Percentiles rank a stretch among this genome's conserved stretches.
Conservation (phyloP, 1,140 invertebrate species). For the Euglossa dilemma region DNA sequence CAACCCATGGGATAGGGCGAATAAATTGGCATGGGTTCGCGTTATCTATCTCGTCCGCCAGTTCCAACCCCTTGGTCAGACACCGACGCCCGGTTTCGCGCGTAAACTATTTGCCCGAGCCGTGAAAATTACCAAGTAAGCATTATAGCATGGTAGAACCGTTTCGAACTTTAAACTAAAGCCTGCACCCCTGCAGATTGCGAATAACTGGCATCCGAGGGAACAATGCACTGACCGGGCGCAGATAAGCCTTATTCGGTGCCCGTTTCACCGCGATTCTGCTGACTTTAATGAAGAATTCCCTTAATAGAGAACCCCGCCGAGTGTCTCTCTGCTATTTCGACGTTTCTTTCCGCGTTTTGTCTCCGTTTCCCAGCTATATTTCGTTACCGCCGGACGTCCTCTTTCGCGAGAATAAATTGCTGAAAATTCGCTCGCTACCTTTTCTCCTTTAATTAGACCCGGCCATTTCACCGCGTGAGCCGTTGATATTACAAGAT, state of each 20-base stretch:
- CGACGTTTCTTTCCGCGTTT: background rate
- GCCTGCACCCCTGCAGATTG: constrained; percentile 38
- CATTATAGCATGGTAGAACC: constrained; percentile 57
- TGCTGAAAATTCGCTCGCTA: background rate
- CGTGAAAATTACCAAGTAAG: constrained; percentile 70
- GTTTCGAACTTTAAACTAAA: constrained; percentile 59
- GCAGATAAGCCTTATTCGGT: constrained; percentile 43
- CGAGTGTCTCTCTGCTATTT: background rate
- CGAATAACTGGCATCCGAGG: constrained; percentile 46
- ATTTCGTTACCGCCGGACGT: background rate
- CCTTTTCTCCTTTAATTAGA: too few relatives aligned
- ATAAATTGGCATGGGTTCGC: constrained; percentile 61
- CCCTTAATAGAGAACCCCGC: constrained; percentile 2
- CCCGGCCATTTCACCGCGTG: too few relatives aligned
- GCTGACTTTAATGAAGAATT: constrained; percentile 48
- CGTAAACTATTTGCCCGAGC: constrained; percentile 64
- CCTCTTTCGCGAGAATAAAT: background rate
- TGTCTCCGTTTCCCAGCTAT: background rate
- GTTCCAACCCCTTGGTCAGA: constrained; percentile 26
- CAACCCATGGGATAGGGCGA: constrained; percentile 42
- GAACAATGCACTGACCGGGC: constrained; percentile 41
- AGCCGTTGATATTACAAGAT: too few relatives aligned
- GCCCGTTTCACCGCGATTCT: constrained; percentile 13
- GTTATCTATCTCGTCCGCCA: constrained; percentile 60
- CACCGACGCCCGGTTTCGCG: constrained; percentile 50